Evolutionary conservation across 2,888 invertebrate genomes (phyloP), one percentile per base, ranked within the genome.

Genomic region (Andrena bucephala): DNA sequence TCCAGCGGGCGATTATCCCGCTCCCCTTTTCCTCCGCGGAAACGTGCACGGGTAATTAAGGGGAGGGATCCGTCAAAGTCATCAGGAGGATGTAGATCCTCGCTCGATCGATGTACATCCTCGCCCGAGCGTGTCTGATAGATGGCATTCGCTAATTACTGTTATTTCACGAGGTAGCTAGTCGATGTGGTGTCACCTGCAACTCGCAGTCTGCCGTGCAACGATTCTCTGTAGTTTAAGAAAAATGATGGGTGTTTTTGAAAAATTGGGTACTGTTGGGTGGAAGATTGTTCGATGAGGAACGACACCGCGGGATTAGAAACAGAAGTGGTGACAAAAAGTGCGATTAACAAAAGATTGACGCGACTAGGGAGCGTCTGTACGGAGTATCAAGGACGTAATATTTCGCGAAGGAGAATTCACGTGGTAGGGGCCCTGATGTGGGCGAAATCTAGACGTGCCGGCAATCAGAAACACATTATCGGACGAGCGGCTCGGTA

Each of bases 391-490:
- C 8, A 3, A 27, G 27, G 62, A 69, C 57, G 72, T 72, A 70
- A 81, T 85, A 85, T 84, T 84, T 84, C 84, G 76, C 84, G 76
- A 73, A 76, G 77, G 83, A 69, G 85, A 89, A 85, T 89, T 89
- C 87, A 71, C 77, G 52, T 72, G 59, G 54, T 2, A 74, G 42
- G 48, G 69, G 83, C 52, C 60, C 48, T 70, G 65, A 59, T 75
- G 80, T 73, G 80, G 84, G 79, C 77, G 85, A 84, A 72, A 77
- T 90, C 90, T 88, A 91, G 90, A 89, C 89, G 85, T 84, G 88
- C 83, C 90, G 89, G 91, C 92, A 93, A 93, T 93, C 93, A 93
- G 92, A 93, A 93, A 93, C 91, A 89, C 93, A 93, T 93, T 93
- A 93, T 92, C 90, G 90, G 88, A 89, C 90, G 89, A 90, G 85